Evolutionary conservation across 2,797 vertebrate species (phyloP), one percentile per base, ranked within the genome.

Genomic region (Pyrocephalus nanus): DNA sequence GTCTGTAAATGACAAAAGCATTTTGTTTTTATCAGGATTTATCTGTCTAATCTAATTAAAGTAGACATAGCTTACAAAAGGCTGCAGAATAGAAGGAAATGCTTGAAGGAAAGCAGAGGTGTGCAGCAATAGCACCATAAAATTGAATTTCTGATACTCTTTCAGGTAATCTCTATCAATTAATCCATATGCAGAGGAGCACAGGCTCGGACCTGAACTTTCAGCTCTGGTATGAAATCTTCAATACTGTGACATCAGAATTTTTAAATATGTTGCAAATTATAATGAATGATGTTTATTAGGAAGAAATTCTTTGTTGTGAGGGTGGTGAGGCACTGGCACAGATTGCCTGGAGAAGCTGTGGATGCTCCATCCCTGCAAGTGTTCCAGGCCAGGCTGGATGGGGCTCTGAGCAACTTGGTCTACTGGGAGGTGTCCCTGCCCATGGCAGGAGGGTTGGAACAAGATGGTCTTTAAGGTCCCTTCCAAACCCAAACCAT

Each of bases 1-100:
- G 61, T 91, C 70, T 92, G 90, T 77, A 82, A 88, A 74, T 91
- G 78, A 86, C 70, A 84, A 23, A 96, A 94, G 5, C 18, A n/a
- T 72, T 96, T 80, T 81, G 27, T 67, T 81, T 93, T 92, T 38
- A 64, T 58, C 67, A 73, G 84, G 72, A 83, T 82, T 86, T 81
- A 30, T 66, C 50, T 74, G 72, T 91, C 86, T 84, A 36, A 78
- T 77, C 71, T 92, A 61, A 54, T 94, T 93, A 88, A 93, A 83
- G n/a, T 29, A 84, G 85, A 91, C 58, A 85, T 23, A 73, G 38
- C 30, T 82, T 76, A 55, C 48, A 74, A 25, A 88, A 90, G 76
- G 12, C 34, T 45, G 61, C 30, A 92, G 91, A 85, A 86, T 36
- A 64, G 64, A 90, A 48, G 47, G 47, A 48, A 48, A 9, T 23